Evolutionary conservation across 2,113 vertebrate genomes (phyloP).

Genomic region (Copsychus sechellarum): DNA sequence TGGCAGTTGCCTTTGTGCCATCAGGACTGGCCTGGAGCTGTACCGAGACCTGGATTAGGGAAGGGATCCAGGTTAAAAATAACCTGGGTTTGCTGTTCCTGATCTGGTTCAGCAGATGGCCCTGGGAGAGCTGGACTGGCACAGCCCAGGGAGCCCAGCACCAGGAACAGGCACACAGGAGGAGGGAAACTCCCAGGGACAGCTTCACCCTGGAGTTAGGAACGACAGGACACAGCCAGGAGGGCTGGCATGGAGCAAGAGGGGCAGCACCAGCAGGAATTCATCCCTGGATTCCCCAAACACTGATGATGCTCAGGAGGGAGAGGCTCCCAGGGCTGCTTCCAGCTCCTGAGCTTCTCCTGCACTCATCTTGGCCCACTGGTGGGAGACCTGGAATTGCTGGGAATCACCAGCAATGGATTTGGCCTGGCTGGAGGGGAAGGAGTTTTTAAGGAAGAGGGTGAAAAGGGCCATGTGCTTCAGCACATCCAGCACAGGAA

Average conservation of each 20-base stretch:
- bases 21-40: neutral
- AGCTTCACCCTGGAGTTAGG: neutral
- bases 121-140: neutral
- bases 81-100: neutral
- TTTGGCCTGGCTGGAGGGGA: neutral
- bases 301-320: neutral
- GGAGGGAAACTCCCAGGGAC: neutral
- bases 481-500: neutral
- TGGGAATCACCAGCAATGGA: neutral
- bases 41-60: neutral
- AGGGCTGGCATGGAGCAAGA: fast-evolving
- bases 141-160: neutral
- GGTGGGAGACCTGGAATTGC: neutral
- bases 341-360: neutral
- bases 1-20: neutral
- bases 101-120: neutral
- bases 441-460: neutral
- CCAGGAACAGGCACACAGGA: neutral
- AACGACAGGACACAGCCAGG: neutral
- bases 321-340: neutral
- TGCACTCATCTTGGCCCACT: fast-evolving
- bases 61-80: neutral
- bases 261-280: neutral
- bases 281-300: neutral
- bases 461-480: neutral